Base-by-base conservation (phyloP, 2,888 invertebrate genomes). In the Orthonevra nobilis region DNA sequence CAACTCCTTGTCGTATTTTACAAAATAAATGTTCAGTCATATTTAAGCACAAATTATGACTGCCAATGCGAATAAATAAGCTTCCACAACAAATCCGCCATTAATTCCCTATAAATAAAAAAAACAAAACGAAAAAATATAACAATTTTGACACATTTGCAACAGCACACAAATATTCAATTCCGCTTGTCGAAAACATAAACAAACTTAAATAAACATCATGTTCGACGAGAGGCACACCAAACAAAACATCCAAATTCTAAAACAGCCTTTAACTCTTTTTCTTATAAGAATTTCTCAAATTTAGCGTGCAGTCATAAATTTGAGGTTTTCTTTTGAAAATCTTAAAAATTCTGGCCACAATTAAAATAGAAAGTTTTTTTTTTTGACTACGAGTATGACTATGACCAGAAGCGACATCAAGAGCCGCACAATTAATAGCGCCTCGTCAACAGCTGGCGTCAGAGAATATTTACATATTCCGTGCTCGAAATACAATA, bases 201-300 rank as follows among this genome's bases (percentile, higher is more conserved):
- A 77, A 72, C 44, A 69, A 72, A 58, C 56, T 63, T 28, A 77
- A 77, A 66, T 60, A 64, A 72, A 77, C 70, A 58, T 46, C 60
- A 54, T 60, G 52, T 60, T 52, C 40, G 23, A 12, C n/a, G n/a
- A n/a, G n/a, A n/a, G n/a, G n/a, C n/a, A n/a, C n/a, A n/a, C 28
- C 10, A 10, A 42, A 26, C 17, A 12, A 9, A 46, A 30, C 48
- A 30, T 32, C 19, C 17, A 23, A n/a, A 12, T 36, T 4, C 23
- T 23, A 23, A 23, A 23, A 23, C n/a, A n/a, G n/a, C n/a, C n/a
- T n/a, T n/a, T n/a, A 23, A 23, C 23, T 4, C 5, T 4, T 23
- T 4, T 5, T 4, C 23, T 58, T 3, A 32, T 50, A 12, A 40
- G 23, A 30, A 58, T 38, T 46, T 56, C n/a, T 58, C n/a, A 48